These are phyloP conservation scores for Kryptolebias ocellatus DNA, from an alignment of 2,797 vertebrate species.

Conservation along the genomic window DNA sequence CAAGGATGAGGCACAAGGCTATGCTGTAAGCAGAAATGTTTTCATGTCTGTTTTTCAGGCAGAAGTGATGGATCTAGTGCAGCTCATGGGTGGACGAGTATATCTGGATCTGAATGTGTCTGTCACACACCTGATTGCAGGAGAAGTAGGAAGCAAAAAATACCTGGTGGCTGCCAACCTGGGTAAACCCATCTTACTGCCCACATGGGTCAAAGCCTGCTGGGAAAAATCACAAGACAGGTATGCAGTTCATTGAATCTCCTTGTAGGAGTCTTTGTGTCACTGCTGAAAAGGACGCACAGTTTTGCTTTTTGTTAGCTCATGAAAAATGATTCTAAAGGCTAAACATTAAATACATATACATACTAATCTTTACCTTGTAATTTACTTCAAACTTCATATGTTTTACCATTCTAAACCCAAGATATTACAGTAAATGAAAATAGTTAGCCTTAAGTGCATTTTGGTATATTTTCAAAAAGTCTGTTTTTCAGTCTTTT, in stretches of 20 bases:
- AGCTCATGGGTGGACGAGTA: constrained; percentile 94
- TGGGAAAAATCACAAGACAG: constrained; percentile 93
- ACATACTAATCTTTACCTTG: background rate
- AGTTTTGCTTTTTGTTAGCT: background rate
- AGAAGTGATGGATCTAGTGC: constrained; percentile 92
- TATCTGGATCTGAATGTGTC: constrained; percentile 91
- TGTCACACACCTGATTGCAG: constrained; percentile 95
- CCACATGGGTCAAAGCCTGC: constrained; percentile 90
- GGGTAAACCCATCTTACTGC: constrained; percentile 91
- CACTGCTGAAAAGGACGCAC: too few relatives aligned
- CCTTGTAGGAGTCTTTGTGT: background rate
- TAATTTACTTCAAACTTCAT: background rate
- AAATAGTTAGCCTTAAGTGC: background rate
- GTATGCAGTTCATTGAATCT: constrained; percentile 67
- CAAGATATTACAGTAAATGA: background rate
- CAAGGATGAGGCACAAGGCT: too few relatives aligned
- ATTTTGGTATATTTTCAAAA: background rate
- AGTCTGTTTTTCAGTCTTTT: constrained; percentile 79
- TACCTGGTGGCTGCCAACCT: constrained; percentile 95
- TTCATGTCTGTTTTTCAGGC: constrained; percentile 70
- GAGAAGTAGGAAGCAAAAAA: constrained; percentile 98
- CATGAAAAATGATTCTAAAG: background rate
- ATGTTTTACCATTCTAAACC: background rate
- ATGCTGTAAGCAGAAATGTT: background rate
- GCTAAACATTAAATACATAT: background rate